These are phyloP conservation scores for Sciaenops ocellatus DNA, from an alignment of 2,797 vertebrate genomes.

Conservation along the genomic window DNA sequence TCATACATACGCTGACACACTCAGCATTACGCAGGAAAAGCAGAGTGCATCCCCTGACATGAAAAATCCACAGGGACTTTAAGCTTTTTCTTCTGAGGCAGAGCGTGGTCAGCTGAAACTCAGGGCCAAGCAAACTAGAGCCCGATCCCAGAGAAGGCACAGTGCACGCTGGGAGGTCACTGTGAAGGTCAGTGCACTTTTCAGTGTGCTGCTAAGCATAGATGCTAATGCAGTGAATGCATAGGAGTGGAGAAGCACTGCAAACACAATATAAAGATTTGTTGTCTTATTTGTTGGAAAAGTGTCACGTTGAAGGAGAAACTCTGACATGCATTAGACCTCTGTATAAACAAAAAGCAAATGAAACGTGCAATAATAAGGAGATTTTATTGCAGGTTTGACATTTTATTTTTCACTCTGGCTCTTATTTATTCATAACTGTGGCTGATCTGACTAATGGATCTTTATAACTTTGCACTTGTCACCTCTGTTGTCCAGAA, in stretches of 20 bases:
- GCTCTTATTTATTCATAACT: too few relatives aligned
- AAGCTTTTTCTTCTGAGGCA: conserved; percentile 56
- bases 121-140: conserved; percentile 50
- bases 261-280: too few relatives aligned
- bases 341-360: too few relatives aligned
- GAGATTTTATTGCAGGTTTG: too few relatives aligned
- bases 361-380: too few relatives aligned
- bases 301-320: background rate
- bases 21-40: conserved; percentile 24
- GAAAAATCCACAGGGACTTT: conserved; percentile 58
- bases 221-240: conserved; percentile 38
- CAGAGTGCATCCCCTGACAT: conserved; percentile 48
- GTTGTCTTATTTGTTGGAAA: too few relatives aligned
- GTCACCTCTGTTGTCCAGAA: too few relatives aligned
- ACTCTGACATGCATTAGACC: too few relatives aligned
- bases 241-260: conserved; percentile 39
- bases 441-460: too few relatives aligned
- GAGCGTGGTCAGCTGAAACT: conserved; percentile 62
- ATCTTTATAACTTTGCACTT: too few relatives aligned
- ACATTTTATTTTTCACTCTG: too few relatives aligned
- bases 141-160: conserved; percentile 44
- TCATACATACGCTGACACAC: conserved; percentile 41
- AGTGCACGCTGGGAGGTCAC: conserved; percentile 67
- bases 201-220: conserved; percentile 41
- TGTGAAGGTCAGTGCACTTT: conserved; percentile 71